phyloP scores from a whole-genome alignment of 1,140 invertebrate genomes.

The Pinna nobilis region DNA sequence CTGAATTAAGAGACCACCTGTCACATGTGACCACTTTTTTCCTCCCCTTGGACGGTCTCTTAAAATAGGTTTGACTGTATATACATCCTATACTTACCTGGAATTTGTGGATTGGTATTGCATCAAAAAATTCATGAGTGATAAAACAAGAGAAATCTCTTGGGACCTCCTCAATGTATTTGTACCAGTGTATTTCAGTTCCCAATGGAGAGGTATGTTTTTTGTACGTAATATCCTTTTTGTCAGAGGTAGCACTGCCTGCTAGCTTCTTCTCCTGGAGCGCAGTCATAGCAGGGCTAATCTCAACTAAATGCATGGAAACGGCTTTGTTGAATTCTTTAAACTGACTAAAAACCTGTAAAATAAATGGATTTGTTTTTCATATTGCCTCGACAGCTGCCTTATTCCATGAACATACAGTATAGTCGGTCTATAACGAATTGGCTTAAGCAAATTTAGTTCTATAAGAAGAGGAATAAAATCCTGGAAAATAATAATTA shows the following conservation, averaged over 20 bases:
- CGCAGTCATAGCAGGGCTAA: conserved; percentile 87
- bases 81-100: conserved; percentile 78
- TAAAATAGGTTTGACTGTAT: too few relatives aligned
- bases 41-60: too few relatives aligned
- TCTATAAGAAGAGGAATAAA: too few relatives aligned
- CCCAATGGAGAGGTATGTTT: conserved; percentile 77
- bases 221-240: conserved; percentile 63
- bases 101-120: conserved; percentile 97
- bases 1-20: too few relatives aligned
- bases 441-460: too few relatives aligned
- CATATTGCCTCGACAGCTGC: too few relatives aligned
- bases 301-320: conserved; percentile 90
- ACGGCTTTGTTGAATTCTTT: conserved; percentile 77
- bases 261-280: conserved; percentile 88
- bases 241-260: conserved; percentile 57
- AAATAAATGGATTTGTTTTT: too few relatives aligned
- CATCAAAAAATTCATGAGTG: conserved; percentile 99
- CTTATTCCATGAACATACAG: too few relatives aligned
- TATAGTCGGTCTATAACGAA: too few relatives aligned
- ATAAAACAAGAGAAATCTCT: conserved; percentile 87
- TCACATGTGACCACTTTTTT: too few relatives aligned
- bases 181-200: conserved; percentile 90
- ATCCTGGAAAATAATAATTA: too few relatives aligned
- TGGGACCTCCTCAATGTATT: conserved; percentile 87
- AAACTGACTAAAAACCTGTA: conserved; percentile 74